These are phyloP conservation scores for Lamproptera curius DNA, from an alignment of 2,888 invertebrate genomes.

Conservation along the genomic window DNA sequence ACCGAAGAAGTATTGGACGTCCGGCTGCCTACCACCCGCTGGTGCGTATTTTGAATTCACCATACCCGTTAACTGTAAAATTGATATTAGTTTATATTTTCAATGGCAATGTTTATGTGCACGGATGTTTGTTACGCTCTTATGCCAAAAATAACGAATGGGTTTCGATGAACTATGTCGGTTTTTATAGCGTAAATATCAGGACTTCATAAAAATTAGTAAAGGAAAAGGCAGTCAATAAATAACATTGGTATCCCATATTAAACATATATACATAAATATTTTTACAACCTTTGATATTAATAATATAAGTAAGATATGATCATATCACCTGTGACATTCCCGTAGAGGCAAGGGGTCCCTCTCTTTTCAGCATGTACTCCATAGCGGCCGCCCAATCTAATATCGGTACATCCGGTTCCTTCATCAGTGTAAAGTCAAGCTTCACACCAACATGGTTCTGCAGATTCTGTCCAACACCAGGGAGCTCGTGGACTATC, in stretches of 20 bases:
- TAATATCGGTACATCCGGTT: constrained; percentile 72
- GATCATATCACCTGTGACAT: constrained; percentile 75
- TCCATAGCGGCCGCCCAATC: constrained; percentile 80
- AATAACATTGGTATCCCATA: too few species aligned
- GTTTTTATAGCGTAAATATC: too few species aligned
- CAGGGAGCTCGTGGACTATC: constrained; percentile 79
- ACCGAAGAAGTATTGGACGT: constrained; percentile 82
- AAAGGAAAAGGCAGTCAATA: too few species aligned
- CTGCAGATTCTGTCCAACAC: constrained; percentile 83
- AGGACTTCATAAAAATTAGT: too few species aligned
- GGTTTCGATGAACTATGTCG: too few species aligned
- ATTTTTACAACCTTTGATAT: too few species aligned
- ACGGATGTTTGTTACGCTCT: too few species aligned
- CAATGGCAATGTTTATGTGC: too few species aligned
- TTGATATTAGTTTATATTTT: too few species aligned
- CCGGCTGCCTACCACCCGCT: constrained; percentile 78
- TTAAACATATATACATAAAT: too few species aligned
- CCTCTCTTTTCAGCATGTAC: constrained; percentile 78
- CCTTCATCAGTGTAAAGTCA: constrained; percentile 72
- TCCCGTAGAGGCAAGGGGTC: constrained; percentile 81
- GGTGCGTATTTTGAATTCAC: constrained; percentile 80
- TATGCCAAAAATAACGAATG: too few species aligned
- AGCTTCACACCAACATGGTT: constrained; percentile 82
- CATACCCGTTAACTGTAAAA: constrained; percentile 75
- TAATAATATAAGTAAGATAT: too few species aligned